Conservation (phyloP, 2,113 vertebrate species). For the Opisthocomus hoazin region DNA sequence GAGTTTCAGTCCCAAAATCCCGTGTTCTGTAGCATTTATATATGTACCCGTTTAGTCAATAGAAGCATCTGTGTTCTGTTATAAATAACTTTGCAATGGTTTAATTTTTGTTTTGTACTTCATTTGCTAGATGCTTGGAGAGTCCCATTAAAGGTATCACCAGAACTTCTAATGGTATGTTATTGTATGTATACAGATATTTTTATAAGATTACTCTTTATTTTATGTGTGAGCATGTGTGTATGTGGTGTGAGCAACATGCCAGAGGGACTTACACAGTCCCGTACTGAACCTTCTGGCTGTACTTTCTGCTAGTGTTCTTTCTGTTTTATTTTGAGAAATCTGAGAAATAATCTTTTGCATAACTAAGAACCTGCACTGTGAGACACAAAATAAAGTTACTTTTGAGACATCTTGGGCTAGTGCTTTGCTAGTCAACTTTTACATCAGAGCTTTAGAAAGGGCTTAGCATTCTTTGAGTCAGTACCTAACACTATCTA, state of each 20-base stretch:
- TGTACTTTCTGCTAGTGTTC: not conserved
- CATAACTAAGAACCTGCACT: not conserved
- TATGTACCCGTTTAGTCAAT: not conserved
- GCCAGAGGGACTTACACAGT: not conserved
- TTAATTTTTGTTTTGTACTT: not conserved
- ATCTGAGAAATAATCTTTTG: not conserved
- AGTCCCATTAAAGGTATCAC: slow-evolving; percentile 86
- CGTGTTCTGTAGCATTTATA: not conserved
- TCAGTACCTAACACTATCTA: not conserved
- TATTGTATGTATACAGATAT: not conserved
- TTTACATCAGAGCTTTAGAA: not conserved
- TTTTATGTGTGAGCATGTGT: not conserved
- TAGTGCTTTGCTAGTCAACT: not conserved
- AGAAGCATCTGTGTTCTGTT: not conserved
- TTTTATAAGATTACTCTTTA: not conserved
- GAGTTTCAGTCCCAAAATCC: not conserved
- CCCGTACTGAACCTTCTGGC: not conserved
- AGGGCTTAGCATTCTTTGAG: not conserved
- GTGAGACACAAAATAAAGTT: not conserved
- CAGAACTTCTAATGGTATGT: slow-evolving; percentile 88
- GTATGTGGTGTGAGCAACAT: not conserved
- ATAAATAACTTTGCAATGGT: fast-evolving
- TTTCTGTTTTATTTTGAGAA: not conserved
- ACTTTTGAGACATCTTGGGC: not conserved
- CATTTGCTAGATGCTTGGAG: slow-evolving; percentile 84